These are phyloP conservation scores for Phaonia tiefii DNA, from an alignment of 2,888 invertebrate genomes.

Conservation along the genomic window DNA sequence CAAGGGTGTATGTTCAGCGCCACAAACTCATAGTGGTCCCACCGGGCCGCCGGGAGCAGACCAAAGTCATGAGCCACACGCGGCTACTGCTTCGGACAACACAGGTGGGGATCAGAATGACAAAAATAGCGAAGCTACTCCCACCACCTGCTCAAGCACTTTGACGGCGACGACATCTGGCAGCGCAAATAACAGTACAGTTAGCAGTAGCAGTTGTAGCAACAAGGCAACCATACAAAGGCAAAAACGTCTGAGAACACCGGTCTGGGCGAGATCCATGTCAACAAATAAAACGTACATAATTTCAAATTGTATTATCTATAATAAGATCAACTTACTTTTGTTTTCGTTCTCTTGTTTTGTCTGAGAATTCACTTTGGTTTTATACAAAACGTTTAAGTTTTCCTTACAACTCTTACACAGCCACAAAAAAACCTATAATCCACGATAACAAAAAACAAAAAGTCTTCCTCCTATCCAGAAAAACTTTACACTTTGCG, in stretches of 20 bases:
- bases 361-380: conserved; percentile 20
- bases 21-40: conserved; percentile 81
- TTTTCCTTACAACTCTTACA: neutral
- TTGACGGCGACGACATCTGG: conserved; percentile 46
- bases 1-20: conserved; percentile 80
- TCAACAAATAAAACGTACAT: conserved; percentile 82
- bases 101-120: conserved; percentile 15
- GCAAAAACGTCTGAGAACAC: conserved; percentile 88
- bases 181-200: conserved; percentile 59
- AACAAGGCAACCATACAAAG: conserved; percentile 84
- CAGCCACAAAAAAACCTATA: conserved; percentile 38
- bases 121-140: conserved; percentile 18
- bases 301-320: conserved; percentile 37
- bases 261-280: conserved; percentile 90
- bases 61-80: conserved; percentile 19
- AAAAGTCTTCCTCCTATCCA: neutral
- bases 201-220: conserved; percentile 79
- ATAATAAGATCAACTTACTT: conserved; percentile 7
- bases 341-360: neutral
- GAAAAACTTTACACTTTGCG: too few species aligned
- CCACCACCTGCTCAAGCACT: conserved; percentile 54
- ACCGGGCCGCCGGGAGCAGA: conserved; percentile 80
- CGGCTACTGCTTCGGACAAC: conserved; percentile 32
- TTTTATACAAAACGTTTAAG: conserved; percentile 8
- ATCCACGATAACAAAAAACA: conserved; percentile 17